These are phyloP conservation scores for Drosophila nigromelanica DNA, from an alignment of 1,140 invertebrate genomes.

Conservation along the genomic window DNA sequence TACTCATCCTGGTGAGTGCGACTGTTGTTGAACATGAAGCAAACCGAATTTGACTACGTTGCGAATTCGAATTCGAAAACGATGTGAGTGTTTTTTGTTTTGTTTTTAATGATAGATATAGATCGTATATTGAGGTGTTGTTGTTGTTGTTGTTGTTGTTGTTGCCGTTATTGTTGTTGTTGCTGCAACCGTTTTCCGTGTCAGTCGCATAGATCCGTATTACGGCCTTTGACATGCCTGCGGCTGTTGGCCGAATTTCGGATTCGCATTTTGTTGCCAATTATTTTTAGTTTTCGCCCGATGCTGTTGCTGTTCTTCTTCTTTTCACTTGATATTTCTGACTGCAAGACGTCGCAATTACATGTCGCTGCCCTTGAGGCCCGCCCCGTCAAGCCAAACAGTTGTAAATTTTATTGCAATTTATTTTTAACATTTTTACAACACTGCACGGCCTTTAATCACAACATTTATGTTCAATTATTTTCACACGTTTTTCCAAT, in stretches of 20 bases:
- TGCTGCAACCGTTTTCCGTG: slow-evolving; percentile 17
- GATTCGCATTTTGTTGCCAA: slow-evolving; percentile 78
- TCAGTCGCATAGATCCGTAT: slow-evolving; percentile 65
- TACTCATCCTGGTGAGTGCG: slow-evolving; percentile 78
- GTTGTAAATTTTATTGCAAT: slow-evolving; percentile 66
- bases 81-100: slow-evolving; percentile 1
- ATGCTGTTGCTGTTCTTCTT: slow-evolving; percentile 40
- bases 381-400: slow-evolving; percentile 50
- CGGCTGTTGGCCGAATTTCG: slow-evolving; percentile 77
- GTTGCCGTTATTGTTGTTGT: background rate
- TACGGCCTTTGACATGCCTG: slow-evolving; percentile 75
- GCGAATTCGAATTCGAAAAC: slow-evolving; percentile 13
- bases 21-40: slow-evolving; percentile 80
- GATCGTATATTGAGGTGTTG: background rate
- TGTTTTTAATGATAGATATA: slow-evolving; percentile 13
- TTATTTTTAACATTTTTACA: slow-evolving; percentile 61
- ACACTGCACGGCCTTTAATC: slow-evolving; percentile 41
- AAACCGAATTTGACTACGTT: slow-evolving; percentile 34
- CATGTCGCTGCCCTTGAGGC: slow-evolving; percentile 67
- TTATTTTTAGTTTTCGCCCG: slow-evolving; percentile 70
- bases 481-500: background rate
- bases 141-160: background rate
- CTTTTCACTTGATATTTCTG: slow-evolving; percentile 26
- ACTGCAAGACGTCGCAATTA: slow-evolving; percentile 72
- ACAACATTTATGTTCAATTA: background rate